Conservation (phyloP, 2,113 vertebrate genomes). For the Syrmaticus mikado region DNA sequence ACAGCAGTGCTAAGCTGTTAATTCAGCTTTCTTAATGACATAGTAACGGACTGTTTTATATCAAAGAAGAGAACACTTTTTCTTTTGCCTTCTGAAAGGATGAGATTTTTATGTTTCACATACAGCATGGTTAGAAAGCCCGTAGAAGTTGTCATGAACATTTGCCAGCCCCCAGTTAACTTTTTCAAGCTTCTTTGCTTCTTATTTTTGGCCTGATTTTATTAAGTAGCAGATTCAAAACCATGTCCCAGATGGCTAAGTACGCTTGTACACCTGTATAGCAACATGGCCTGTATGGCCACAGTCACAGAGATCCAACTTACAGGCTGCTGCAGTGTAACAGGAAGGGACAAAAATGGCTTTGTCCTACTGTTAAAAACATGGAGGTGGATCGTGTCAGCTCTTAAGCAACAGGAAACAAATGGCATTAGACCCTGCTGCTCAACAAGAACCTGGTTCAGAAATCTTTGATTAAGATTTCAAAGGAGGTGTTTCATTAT, state of each 20-base stretch:
- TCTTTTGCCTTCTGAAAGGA: not conserved
- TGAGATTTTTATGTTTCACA: not conserved
- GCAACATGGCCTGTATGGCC: not conserved
- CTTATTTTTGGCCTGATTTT: not conserved
- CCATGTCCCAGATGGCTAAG: not conserved
- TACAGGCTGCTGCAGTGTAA: not conserved
- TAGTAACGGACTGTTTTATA: not conserved
- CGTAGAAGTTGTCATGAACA: not conserved
- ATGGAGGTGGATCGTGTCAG: not conserved
- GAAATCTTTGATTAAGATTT: not conserved
- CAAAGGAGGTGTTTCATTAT: not conserved
- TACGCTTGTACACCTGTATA: not conserved
- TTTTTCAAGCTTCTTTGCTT: not conserved
- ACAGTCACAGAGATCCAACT: not conserved
- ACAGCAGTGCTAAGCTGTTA: not conserved
- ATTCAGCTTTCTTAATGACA: not conserved
- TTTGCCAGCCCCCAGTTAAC: not conserved
- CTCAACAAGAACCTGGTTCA: not conserved
- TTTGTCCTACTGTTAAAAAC: not conserved
- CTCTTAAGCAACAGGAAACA: not conserved
- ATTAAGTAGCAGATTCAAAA: not conserved
- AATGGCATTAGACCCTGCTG: not conserved
- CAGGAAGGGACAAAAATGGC: not conserved
- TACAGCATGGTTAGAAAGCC: not conserved
- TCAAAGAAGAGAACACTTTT: not conserved